These are phyloP conservation scores for Rhabdomys pumilio DNA, from an alignment of 2,797 vertebrate species.

Conservation along the genomic window DNA sequence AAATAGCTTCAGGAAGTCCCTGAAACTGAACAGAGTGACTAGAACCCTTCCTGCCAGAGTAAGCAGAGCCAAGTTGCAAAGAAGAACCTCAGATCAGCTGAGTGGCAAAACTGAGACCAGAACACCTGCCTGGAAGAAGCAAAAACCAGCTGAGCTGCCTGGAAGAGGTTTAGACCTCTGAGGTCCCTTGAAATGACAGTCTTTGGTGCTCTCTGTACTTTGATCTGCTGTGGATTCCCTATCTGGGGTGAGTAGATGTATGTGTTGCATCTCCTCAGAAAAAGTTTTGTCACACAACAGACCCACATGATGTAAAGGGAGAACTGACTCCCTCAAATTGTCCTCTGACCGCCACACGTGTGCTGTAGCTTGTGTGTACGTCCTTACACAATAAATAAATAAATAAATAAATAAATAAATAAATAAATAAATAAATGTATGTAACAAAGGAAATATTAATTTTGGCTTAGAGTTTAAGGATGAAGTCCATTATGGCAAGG, in stretches of 20 bases:
- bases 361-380: background rate
- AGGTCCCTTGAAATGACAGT: background rate
- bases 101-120: background rate
- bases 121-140: background rate
- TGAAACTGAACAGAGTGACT: background rate
- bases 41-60: background rate
- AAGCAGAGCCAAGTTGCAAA: background rate
- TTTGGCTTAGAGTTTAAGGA: background rate
- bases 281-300: background rate
- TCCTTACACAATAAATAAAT: background rate
- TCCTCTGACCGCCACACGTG: background rate
- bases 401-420: background rate
- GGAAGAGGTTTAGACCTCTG: background rate
- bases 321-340: background rate
- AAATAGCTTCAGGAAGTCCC: slow-evolving; percentile 6
- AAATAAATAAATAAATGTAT: background rate
- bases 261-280: background rate
- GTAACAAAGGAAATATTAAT: background rate
- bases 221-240: background rate
- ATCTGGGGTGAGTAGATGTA: background rate
- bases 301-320: background rate
- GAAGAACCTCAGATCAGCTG: background rate
- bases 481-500: background rate
- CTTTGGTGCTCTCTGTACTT: background rate
- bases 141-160: background rate